Evolutionary conservation across 2,888 invertebrate species (phyloP).

Genomic region (Lagria hirta): DNA sequence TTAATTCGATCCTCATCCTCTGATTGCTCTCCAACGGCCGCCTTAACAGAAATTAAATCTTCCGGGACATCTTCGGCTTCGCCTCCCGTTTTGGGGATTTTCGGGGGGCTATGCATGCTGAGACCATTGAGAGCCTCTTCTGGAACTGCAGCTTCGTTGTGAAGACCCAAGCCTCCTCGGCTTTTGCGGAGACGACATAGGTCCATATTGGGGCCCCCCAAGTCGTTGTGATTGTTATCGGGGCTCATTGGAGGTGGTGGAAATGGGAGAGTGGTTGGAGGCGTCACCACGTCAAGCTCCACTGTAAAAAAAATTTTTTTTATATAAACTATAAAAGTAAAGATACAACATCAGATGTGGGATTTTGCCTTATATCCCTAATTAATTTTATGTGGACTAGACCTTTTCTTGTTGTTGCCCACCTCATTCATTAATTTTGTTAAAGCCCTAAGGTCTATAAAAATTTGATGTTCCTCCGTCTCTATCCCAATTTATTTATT

Average conservation of each 20-base stretch:
- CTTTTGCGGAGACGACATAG: constrained; percentile 32
- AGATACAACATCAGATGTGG: no score
- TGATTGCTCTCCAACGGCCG: constrained; percentile 40
- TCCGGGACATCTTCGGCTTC: constrained; percentile 39
- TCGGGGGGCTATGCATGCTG: constrained; percentile 38
- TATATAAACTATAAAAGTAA: no score
- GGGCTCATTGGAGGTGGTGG: constrained; percentile 48
- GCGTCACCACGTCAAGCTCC: constrained; percentile 46
- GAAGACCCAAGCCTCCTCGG: no score
- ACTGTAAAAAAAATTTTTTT: constrained; percentile 43
- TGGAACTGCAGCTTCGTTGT: constrained; percentile 40
- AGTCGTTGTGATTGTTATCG: constrained; percentile 50
- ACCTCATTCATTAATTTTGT: no score
- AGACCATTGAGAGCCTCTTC: constrained; percentile 43
- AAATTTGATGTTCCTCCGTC: no score
- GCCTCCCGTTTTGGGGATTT: constrained; percentile 40
- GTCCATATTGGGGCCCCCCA: constrained; percentile 31
- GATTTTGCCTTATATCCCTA: no score
- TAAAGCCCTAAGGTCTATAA: no score
- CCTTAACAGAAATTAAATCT: constrained; percentile 38
- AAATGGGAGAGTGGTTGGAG: constrained; percentile 39
- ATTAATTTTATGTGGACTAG: no score
- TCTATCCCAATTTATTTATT: no score
- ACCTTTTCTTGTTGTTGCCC: no score
- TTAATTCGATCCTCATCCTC: constrained; percentile 53